Conservation (phyloP, 2,113 vertebrate species). For the Pogona vitticeps region DNA sequence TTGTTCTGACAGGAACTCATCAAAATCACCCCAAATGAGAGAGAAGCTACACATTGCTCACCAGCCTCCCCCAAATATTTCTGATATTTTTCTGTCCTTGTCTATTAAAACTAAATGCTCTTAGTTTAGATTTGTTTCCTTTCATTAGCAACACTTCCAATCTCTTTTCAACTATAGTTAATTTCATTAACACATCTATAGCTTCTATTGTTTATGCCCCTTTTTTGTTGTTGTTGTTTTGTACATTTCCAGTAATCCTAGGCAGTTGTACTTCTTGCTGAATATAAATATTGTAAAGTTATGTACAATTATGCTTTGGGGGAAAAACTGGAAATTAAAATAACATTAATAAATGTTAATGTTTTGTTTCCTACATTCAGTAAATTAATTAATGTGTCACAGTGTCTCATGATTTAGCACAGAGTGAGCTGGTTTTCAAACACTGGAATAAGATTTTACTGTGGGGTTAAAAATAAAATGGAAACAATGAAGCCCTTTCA, state of each 20-base stretch:
- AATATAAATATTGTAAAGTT: not conserved
- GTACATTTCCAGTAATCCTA: not conserved
- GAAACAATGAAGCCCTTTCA: slow-evolving; percentile 52
- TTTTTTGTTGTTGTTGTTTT: not conserved
- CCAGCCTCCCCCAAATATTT: slow-evolving; percentile 31
- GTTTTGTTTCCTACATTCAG: slow-evolving; percentile 8
- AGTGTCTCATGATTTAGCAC: not conserved
- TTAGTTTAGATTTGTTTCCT: not conserved
- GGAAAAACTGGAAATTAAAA: not conserved
- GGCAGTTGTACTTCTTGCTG: not conserved
- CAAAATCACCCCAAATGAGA: slow-evolving; percentile 42
- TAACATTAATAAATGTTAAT: not conserved
- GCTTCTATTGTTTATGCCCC: not conserved
- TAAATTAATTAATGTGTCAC: not conserved
- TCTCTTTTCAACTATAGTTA: not conserved
- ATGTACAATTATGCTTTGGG: not conserved
- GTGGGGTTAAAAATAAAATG: slow-evolving; percentile 56
- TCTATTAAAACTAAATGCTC: not conserved
- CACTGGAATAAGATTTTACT: slow-evolving; percentile 24
- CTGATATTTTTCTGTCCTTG: not conserved
- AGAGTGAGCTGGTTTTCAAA: not conserved
- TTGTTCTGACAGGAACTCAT: too few relatives aligned
- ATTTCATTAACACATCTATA: not conserved
- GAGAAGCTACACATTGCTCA: slow-evolving; percentile 36
- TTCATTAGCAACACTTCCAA: not conserved